Evolutionary conservation across 2,113 vertebrate species (phyloP).

Genomic region (Pseudonaja textilis): DNA sequence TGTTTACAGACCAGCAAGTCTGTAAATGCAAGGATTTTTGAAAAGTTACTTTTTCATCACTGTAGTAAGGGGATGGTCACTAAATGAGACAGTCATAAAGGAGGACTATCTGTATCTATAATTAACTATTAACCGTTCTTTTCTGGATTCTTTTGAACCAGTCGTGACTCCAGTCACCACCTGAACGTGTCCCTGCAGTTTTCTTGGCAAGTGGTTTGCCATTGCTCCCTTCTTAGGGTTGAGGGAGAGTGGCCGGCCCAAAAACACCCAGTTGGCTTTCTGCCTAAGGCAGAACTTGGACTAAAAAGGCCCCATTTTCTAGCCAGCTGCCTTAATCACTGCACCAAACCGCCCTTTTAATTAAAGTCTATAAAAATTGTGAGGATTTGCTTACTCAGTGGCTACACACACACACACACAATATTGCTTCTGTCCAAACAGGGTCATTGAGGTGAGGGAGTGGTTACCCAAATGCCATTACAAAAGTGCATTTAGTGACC

Average conservation of each 20-base stretch:
- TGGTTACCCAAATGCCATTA: background rate
- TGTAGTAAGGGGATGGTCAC: background rate
- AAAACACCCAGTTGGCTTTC: background rate
- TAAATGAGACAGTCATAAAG: background rate
- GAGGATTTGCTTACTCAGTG: background rate
- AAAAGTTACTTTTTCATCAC: too few relatives aligned
- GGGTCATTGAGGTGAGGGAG: background rate
- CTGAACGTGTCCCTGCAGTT: background rate
- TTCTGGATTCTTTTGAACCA: background rate
- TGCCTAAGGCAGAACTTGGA: background rate
- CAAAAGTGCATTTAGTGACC: background rate
- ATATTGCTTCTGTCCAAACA: background rate
- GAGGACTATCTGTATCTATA: background rate
- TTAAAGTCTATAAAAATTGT: background rate
- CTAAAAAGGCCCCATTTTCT: background rate
- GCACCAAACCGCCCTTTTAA: background rate
- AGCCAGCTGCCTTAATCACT: background rate
- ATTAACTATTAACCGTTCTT: background rate
- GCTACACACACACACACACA: background rate
- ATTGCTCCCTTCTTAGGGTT: background rate
- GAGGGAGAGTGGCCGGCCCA: background rate
- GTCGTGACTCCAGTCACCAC: rapidly evolving
- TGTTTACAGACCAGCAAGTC: background rate
- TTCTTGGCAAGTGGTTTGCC: background rate
- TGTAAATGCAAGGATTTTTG: too few relatives aligned